phyloP scores from a whole-genome alignment of 2,888 invertebrate genomes.

The Cabera pusaria region DNA sequence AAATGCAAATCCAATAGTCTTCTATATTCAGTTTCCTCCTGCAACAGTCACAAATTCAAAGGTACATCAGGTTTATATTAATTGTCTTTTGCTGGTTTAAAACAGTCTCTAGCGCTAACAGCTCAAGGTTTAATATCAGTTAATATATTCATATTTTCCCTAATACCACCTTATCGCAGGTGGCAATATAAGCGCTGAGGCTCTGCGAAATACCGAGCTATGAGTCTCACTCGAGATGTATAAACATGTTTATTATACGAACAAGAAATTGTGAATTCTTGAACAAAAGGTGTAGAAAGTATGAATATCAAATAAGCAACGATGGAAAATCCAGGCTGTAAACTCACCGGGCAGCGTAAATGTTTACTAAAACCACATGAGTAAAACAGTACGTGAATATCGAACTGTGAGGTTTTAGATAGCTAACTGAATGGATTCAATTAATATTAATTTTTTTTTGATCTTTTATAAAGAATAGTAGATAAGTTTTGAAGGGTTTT shows the following conservation, averaged over 20 bases:
- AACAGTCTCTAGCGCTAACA: conserved; percentile 22
- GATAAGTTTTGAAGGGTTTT: too few relatives aligned
- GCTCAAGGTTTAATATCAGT: conserved; percentile 37
- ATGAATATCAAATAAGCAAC: conserved; percentile 32
- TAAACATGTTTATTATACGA: conserved; percentile 47
- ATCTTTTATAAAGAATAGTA: too few relatives aligned
- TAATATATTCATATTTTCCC: conserved; percentile 29
- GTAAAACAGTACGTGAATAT: too few relatives aligned
- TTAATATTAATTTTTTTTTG: too few relatives aligned
- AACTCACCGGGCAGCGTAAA: conserved; percentile 2
- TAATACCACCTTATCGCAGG: conserved; percentile 61
- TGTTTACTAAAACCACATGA: too few relatives aligned
- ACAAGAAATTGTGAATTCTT: conserved; percentile 40
- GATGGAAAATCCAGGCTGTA: conserved; percentile 26
- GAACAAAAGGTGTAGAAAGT: conserved; percentile 27
- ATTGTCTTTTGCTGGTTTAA: conserved; percentile 32
- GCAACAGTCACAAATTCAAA: conserved; percentile 54
- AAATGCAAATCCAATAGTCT: conserved; percentile 45
- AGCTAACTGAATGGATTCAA: too few relatives aligned
- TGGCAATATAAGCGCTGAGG: conserved; percentile 53
- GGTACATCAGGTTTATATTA: conserved; percentile 46
- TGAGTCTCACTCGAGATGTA: conserved; percentile 34
- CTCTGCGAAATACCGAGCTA: conserved; percentile 55
- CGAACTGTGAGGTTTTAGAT: too few relatives aligned
- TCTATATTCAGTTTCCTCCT: conserved; percentile 42